These are phyloP conservation scores for Melanotaenia nigrans DNA, from an alignment of 2,797 vertebrate genomes.

Conservation along the genomic window DNA sequence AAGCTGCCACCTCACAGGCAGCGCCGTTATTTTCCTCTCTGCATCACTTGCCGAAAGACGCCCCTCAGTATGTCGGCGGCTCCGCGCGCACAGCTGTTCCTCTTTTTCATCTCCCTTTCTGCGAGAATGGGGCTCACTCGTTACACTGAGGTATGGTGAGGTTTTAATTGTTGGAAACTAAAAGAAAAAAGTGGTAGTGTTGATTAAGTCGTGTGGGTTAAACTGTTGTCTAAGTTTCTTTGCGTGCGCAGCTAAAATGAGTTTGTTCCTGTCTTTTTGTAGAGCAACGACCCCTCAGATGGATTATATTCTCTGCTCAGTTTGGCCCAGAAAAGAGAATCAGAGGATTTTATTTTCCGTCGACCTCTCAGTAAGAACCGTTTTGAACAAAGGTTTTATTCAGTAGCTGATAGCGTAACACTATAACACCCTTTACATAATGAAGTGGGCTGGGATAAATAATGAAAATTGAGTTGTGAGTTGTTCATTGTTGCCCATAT, in stretches of 20 bases:
- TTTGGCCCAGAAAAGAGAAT: constrained; percentile 87
- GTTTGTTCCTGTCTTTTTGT: constrained; percentile 25
- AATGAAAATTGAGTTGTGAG: background rate
- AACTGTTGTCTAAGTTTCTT: constrained; percentile 34
- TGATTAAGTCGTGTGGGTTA: background rate
- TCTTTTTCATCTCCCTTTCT: constrained; percentile 86
- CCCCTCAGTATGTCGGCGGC: constrained; percentile 81
- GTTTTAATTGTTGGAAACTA: background rate
- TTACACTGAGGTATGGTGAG: constrained; percentile 87
- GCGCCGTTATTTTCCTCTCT: constrained; percentile 57
- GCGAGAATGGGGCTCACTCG: constrained; percentile 83
- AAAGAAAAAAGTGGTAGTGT: background rate
- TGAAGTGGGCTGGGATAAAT: constrained; percentile 9
- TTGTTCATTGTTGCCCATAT: constrained; percentile 4
- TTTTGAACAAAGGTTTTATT: constrained; percentile 33
- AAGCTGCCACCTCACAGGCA: constrained; percentile 58
- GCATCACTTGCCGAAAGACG: constrained; percentile 53
- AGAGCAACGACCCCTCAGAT: constrained; percentile 83
- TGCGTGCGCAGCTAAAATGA: background rate
- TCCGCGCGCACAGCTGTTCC: constrained; percentile 80
- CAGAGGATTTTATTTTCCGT: constrained; percentile 85
- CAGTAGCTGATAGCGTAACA: constrained; percentile 16
- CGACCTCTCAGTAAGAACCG: constrained; percentile 89
- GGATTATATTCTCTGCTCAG: constrained; percentile 85
- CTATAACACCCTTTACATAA: background rate